These are phyloP conservation scores for Drosophila oshimai DNA, from an alignment of 1,140 invertebrate species.

Conservation along the genomic window DNA sequence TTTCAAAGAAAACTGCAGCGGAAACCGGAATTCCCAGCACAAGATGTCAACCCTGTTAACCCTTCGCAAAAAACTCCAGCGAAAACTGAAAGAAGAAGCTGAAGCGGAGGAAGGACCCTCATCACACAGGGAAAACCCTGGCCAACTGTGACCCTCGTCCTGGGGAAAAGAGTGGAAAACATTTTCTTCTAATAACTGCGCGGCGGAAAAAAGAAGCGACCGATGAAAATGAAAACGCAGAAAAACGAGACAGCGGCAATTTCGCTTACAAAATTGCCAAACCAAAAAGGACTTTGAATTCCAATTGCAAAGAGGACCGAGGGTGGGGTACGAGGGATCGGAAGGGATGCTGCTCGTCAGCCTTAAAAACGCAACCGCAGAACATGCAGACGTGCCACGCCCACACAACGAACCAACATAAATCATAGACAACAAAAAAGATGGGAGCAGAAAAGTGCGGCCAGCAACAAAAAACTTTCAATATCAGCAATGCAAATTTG, in stretches of 20 bases:
- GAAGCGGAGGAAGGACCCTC: slow-evolving; percentile 58
- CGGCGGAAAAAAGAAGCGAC: slow-evolving; percentile 40
- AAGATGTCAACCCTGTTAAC: slow-evolving; percentile 70
- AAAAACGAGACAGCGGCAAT: slow-evolving; percentile 78
- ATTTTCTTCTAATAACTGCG: slow-evolving; percentile 78
- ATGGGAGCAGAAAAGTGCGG: slow-evolving; percentile 44
- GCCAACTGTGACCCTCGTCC: slow-evolving; percentile 66
- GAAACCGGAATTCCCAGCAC: slow-evolving; percentile 76
- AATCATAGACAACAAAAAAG: slow-evolving; percentile 71
- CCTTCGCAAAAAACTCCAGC: slow-evolving; percentile 32
- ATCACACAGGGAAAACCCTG: slow-evolving; percentile 53
- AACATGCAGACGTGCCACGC: slow-evolving; percentile 77
- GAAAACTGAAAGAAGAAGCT: slow-evolving; percentile 42
- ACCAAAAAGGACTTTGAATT: slow-evolving; percentile 80
- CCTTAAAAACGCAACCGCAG: slow-evolving; percentile 69
- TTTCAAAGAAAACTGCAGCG: slow-evolving; percentile 73
- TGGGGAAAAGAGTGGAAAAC: slow-evolving; percentile 41
- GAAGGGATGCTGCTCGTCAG: slow-evolving; percentile 39
- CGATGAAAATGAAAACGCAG: slow-evolving; percentile 47
- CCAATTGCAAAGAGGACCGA: slow-evolving; percentile 62
- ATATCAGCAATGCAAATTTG: slow-evolving; percentile 79
- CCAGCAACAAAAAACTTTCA: slow-evolving; percentile 64
- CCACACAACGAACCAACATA: slow-evolving; percentile 69
- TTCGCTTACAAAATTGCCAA: slow-evolving; percentile 79
- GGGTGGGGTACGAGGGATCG: neutral